Percentiles rank a stretch among this genome's conserved stretches.
These are phyloP conservation scores for Coregonus suidteri DNA, from an alignment of 2,797 vertebrate species.

Conservation along the genomic window DNA sequence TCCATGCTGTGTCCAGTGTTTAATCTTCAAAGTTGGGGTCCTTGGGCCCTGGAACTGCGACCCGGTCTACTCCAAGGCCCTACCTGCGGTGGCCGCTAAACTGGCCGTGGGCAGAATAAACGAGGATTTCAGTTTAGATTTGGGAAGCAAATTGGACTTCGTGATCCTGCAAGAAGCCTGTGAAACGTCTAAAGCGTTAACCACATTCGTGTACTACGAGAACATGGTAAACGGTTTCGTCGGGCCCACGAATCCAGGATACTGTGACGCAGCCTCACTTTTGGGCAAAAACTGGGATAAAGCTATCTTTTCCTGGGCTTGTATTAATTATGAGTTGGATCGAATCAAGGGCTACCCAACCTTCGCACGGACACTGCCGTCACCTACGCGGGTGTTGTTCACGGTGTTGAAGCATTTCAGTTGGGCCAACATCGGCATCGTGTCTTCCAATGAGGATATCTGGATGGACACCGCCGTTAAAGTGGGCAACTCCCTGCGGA, in stretches of 20 bases:
- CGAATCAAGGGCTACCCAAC: slow-evolving; percentile 68
- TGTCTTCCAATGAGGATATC: slow-evolving; percentile 79
- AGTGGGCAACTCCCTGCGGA: slow-evolving; percentile 72
- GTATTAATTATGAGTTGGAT: slow-evolving; percentile 76
- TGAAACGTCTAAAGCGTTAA: slow-evolving; percentile 80
- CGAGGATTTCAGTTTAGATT: slow-evolving; percentile 59
- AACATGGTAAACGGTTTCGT: slow-evolving; percentile 67
- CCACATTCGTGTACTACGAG: slow-evolving; percentile 71
- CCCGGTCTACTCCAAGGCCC: slow-evolving; percentile 68
- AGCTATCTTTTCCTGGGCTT: slow-evolving; percentile 75
- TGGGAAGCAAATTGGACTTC: slow-evolving; percentile 70
- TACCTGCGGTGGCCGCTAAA: slow-evolving; percentile 68
- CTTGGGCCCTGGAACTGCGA: slow-evolving; percentile 82
- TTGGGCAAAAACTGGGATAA: slow-evolving; percentile 80
- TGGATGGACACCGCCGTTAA: slow-evolving; percentile 76
- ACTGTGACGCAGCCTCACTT: slow-evolving; percentile 78
- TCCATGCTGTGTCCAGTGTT: slow-evolving; percentile 72
- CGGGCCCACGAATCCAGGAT: slow-evolving; percentile 78
- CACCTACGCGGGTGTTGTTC: slow-evolving; percentile 71
- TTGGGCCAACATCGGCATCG: slow-evolving; percentile 78
- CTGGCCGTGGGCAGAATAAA: slow-evolving; percentile 75
- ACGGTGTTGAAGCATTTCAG: slow-evolving; percentile 75
- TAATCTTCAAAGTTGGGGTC: slow-evolving; percentile 78
- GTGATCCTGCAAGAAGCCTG: slow-evolving; percentile 72
- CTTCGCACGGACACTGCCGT: slow-evolving; percentile 68